Conservation (phyloP, 2,113 vertebrate species). For the Hyaena hyaena region DNA sequence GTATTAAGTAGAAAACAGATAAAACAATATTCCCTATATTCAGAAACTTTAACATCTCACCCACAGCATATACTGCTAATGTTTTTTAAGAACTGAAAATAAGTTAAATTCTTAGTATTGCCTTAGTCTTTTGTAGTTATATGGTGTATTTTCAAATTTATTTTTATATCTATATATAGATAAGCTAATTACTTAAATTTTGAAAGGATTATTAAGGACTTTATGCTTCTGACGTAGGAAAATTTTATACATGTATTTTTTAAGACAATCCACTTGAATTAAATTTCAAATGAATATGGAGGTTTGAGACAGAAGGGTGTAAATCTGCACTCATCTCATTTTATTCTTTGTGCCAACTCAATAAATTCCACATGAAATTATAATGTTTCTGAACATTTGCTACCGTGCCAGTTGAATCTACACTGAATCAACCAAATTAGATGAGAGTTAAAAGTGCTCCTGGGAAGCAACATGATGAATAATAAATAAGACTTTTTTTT, state of each 20-base stretch:
- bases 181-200: neutral
- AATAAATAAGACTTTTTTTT: conserved; percentile 52
- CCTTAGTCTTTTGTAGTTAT: neutral
- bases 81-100: neutral
- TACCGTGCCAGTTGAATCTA: neutral
- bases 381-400: neutral
- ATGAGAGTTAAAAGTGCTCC: neutral
- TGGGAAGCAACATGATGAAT: conserved; percentile 16
- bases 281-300: neutral
- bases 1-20: neutral
- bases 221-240: neutral
- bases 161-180: neutral
- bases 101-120: neutral
- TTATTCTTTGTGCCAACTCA: neutral
- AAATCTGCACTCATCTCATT: neutral
- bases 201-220: neutral
- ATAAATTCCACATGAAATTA: neutral
- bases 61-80: neutral
- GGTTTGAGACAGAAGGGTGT: neutral
- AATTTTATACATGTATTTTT: neutral
- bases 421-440: neutral
- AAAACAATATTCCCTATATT: neutral
- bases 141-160: neutral
- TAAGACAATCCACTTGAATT: neutral
- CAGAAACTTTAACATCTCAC: conserved; percentile 22